These are phyloP conservation scores for Leptestheria dahalacensis DNA, from an alignment of 1,140 invertebrate genomes.

Conservation along the genomic window DNA sequence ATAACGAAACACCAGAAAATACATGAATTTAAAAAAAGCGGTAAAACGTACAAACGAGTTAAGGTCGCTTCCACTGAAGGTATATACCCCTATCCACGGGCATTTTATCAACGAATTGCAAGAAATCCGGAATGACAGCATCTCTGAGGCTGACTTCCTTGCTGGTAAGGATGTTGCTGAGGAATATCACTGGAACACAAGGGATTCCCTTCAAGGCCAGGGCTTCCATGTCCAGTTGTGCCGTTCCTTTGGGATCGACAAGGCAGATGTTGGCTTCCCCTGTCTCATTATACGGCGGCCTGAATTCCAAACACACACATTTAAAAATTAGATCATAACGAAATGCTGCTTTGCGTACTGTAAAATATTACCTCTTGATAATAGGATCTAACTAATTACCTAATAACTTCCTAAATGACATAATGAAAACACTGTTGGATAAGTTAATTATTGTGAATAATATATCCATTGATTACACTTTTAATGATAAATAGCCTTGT, in stretches of 20 bases:
- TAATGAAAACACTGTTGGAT: no score
- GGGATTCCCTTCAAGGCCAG: not conserved
- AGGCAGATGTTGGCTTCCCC: not conserved
- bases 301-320: not conserved
- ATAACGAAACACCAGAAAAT: no score
- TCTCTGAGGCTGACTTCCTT: not conserved
- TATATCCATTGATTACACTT: no score
- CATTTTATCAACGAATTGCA: not conserved
- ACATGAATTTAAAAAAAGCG: no score
- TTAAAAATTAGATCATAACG: not conserved
- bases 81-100: slow-evolving; percentile 21
- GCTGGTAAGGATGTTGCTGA: not conserved
- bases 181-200: slow-evolving; percentile 6
- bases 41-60: no score
- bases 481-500: no score
- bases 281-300: not conserved
- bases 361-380: not conserved
- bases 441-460: no score
- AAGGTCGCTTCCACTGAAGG: not conserved
- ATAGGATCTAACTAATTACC: no score
- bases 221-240: not conserved
- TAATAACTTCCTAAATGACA: no score
- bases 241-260: not conserved
- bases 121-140: not conserved
- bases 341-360: not conserved